phyloP scores from a whole-genome alignment of 1,140 invertebrate genomes.

The Probaryconus sp. region DNA sequence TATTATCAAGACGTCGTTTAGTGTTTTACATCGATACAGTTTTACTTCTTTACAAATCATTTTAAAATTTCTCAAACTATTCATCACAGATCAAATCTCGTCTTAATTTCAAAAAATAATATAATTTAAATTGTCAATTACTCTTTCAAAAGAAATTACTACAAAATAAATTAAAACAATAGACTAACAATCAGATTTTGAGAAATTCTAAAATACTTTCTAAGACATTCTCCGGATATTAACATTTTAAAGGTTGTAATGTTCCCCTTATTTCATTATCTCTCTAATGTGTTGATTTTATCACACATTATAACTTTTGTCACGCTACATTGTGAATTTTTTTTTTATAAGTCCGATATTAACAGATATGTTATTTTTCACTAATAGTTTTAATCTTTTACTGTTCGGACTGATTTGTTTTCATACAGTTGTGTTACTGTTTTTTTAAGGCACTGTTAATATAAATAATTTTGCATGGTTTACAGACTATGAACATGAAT shows the following conservation, averaged over 20 bases:
- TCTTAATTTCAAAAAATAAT: conserved; percentile 34
- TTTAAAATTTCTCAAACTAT: conserved; percentile 48
- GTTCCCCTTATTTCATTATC: conserved; percentile 8
- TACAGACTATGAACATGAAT: conserved; percentile 37
- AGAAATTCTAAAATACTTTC: conserved; percentile 26
- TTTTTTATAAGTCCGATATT: conserved; percentile 20
- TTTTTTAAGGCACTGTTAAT: conserved; percentile 59
- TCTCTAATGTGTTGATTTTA: conserved; percentile 31
- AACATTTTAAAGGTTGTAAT: conserved; percentile 14
- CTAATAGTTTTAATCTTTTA: background rate
- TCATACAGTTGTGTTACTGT: conserved; percentile 22
- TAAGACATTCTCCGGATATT: conserved; percentile 28
- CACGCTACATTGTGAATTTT: conserved; percentile 23
- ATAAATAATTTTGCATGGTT: conserved; percentile 20
- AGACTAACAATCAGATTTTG: conserved; percentile 44
- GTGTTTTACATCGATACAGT: no score
- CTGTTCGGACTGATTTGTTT: conserved; percentile 40
- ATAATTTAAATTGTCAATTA: conserved; percentile 27
- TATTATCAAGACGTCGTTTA: background rate
- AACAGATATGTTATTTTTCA: conserved; percentile 34
- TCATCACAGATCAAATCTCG: conserved; percentile 39
- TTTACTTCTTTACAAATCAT: no score
- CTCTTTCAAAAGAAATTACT: conserved; percentile 35
- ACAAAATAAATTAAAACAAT: conserved; percentile 48
- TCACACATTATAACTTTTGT: conserved; percentile 10